Base-by-base conservation (phyloP, 2,888 invertebrate genomes). In the Eristalis tenax region DNA sequence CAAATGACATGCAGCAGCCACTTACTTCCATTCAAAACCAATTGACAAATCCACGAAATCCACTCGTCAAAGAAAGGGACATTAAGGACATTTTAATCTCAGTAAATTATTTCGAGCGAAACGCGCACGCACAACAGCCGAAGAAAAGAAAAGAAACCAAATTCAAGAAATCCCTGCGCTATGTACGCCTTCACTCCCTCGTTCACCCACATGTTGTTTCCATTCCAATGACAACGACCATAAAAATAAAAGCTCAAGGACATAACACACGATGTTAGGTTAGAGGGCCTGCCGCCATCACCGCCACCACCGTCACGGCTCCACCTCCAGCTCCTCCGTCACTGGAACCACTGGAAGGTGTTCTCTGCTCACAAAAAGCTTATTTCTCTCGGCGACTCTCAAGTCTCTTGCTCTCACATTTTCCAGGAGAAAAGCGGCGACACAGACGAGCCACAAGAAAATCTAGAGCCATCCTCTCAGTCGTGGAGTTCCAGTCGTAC, bases 401-500 rank as follows among this genome's bases (percentile, higher is more conserved):
- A 26, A 2, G 10, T 26, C 23, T 11, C 56, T 59, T 65, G 70
- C 77, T 69, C 78, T 79, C 75, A 75, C 40, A 38, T 38, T 38
- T 70, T n/a, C 32, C 6, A 43, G 56, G 40, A 57, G 59, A 26
- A 50, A 0, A 4, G 18, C 1, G 50, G 5, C 50, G 50, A 50
- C 18, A 50, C 50, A 18, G 50, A n/a, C 18, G 50, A 50, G 23
- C 43, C 32, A 22, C 59, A 32, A 38, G 28, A 32, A 32, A 32
- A 32, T 10, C 32, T 69, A 32, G 64, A 63, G 63, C 57, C 69
- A 35, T 68, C 32, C 83, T 68, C 80, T 83, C 80, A 87, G 87
- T 87, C 76, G 87, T 83, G 65, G 87, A 83, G 87, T 87, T 87
- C 87, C 87, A 87, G 83, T 87, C 75, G 83, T 87, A 80, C 87